Evolutionary conservation across 2,113 vertebrate genomes (phyloP).

Genomic region (Gymnorhina tibicen): DNA sequence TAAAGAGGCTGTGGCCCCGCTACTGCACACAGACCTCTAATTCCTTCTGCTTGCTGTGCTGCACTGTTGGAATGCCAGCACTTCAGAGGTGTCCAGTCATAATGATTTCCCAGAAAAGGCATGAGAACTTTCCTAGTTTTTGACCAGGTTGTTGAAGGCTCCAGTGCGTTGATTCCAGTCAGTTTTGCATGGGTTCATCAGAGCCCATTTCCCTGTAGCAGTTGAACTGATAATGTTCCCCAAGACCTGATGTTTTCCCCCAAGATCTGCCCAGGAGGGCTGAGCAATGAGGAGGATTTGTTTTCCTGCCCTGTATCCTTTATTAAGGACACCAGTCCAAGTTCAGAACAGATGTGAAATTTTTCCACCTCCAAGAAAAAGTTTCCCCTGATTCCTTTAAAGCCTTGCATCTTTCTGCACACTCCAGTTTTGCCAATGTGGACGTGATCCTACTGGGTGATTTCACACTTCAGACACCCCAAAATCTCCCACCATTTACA

Average conservation of each 20-base stretch:
- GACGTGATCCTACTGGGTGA: background rate
- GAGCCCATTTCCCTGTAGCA: background rate
- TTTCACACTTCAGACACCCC: background rate
- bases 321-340: background rate
- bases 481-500: background rate
- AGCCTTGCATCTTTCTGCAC: background rate
- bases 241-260: background rate
- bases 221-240: background rate
- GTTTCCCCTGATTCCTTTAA: background rate
- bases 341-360: background rate
- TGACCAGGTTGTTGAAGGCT: background rate
- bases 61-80: background rate
- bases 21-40: background rate
- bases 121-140: background rate
- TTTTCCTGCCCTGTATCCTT: background rate
- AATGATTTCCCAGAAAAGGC: background rate
- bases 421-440: background rate
- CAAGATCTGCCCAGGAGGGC: background rate
- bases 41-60: background rate
- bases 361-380: background rate
- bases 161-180: background rate
- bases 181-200: background rate
- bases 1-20: background rate
- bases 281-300: background rate
- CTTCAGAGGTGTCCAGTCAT: background rate